phyloP scores from a whole-genome alignment of 2,797 vertebrate genomes.

The Chromobotia macracanthus region DNA sequence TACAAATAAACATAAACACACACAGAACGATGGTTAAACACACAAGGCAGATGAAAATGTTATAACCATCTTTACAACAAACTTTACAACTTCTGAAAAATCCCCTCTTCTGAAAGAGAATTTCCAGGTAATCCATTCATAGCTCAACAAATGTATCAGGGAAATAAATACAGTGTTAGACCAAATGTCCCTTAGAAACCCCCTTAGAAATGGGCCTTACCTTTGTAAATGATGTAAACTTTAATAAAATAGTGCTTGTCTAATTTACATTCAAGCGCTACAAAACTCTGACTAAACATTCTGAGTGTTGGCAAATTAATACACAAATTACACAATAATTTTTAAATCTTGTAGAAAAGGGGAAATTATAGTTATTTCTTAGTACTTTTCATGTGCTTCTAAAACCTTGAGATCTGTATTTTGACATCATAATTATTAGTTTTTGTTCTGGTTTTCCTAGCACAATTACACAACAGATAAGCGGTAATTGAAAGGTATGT shows the following conservation, averaged over 20 bases:
- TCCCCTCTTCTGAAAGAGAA: neutral
- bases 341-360: neutral
- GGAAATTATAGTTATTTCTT: neutral
- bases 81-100: constrained; percentile 7
- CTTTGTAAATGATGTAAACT: constrained; percentile 44
- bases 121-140: neutral
- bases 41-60: constrained; percentile 19
- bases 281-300: constrained; percentile 14
- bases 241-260: constrained; percentile 14
- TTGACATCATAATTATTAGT: neutral
- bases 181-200: constrained; percentile 27
- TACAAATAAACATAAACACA: constrained; percentile 30
- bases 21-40: constrained; percentile 3
- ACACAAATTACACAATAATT: neutral
- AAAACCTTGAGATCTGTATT: constrained; percentile 9
- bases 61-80: neutral
- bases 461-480: constrained; percentile 13
- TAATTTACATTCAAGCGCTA: constrained; percentile 57
- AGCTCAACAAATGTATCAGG: neutral
- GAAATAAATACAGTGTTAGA: constrained; percentile 17
- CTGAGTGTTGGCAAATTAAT: neutral
- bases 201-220: constrained; percentile 47
- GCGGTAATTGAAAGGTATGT: constrained; percentile 1
- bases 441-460: constrained; percentile 11
- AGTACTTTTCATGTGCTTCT: constrained; percentile 15